These are phyloP conservation scores for Esox masquinongy DNA, from an alignment of 2,797 vertebrate genomes.

Conservation along the genomic window DNA sequence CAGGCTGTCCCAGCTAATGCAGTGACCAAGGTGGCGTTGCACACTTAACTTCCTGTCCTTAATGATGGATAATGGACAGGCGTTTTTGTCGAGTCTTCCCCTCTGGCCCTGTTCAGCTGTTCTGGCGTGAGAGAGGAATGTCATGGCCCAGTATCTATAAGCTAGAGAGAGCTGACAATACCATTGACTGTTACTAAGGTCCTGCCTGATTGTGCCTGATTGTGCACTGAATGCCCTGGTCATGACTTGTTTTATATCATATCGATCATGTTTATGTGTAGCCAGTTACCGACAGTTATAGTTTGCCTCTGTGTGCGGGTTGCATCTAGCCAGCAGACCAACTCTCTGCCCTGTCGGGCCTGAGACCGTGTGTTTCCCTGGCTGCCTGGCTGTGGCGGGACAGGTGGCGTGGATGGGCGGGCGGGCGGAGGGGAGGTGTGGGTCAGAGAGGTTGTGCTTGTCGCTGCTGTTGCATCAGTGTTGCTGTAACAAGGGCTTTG, in stretches of 20 bases:
- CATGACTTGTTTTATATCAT: background rate
- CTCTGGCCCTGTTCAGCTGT: background rate
- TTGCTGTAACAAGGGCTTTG: background rate
- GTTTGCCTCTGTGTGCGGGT: conserved; percentile 59
- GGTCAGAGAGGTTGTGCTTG: background rate
- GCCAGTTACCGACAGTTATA: conserved; percentile 25
- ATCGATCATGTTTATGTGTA: conserved; percentile 34
- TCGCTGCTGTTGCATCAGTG: background rate
- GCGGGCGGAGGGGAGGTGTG: conserved; percentile 17
- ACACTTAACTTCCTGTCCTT: conserved; percentile 44
- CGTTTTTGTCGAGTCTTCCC: background rate
- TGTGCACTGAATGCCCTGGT: background rate
- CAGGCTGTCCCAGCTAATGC: conserved; percentile 50
- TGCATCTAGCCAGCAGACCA: conserved; percentile 63
- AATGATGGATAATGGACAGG: conserved; percentile 44
- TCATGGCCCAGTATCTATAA: background rate
- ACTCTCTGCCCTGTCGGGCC: conserved; percentile 64
- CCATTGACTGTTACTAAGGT: background rate
- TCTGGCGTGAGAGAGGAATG: background rate
- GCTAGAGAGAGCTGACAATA: background rate
- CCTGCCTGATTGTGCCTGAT: background rate
- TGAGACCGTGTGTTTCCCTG: conserved; percentile 71
- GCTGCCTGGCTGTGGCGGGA: conserved; percentile 58
- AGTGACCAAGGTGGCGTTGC: conserved; percentile 32
- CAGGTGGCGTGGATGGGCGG: conserved; percentile 62